Percentiles rank a stretch among this genome's conserved stretches.
Conservation (phyloP, 2,888 invertebrate species). For the Gisinianus flammeolus region DNA sequence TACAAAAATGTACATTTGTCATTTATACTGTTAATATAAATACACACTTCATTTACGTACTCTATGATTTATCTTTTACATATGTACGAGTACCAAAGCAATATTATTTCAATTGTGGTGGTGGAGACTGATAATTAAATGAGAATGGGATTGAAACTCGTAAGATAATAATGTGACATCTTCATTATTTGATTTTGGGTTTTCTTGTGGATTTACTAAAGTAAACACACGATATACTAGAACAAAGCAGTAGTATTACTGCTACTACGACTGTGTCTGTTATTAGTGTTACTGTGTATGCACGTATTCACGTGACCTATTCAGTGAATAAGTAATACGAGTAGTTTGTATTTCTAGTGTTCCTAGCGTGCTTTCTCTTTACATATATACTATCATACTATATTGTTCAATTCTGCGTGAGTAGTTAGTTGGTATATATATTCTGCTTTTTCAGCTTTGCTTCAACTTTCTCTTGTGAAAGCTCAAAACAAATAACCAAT, state of each 20-base stretch:
- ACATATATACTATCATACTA: neutral
- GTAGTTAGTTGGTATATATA: too few relatives aligned
- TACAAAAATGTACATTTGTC: too few relatives aligned
- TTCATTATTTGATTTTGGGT: neutral
- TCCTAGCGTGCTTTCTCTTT: neutral
- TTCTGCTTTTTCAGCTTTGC: neutral
- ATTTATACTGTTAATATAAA: neutral
- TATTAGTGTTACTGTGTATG: conserved; percentile 30
- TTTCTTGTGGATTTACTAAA: neutral
- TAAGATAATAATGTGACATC: neutral
- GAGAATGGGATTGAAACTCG: conserved; percentile 1
- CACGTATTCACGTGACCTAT: conserved; percentile 28
- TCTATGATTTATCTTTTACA: too few relatives aligned
- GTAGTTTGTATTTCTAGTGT: neutral
- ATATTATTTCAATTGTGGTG: too few relatives aligned
- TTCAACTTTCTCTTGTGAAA: neutral
- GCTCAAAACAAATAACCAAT: neutral
- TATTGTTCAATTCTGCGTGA: neutral
- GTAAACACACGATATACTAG: neutral
- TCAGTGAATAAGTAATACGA: conserved; percentile 10
- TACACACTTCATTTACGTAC: neutral
- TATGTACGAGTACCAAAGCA: neutral
- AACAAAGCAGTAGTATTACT: neutral
- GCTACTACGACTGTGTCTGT: neutral
- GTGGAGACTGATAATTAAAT: neutral